Conservation (phyloP, 1,140 invertebrate species). For the Piezodorus guildinii region DNA sequence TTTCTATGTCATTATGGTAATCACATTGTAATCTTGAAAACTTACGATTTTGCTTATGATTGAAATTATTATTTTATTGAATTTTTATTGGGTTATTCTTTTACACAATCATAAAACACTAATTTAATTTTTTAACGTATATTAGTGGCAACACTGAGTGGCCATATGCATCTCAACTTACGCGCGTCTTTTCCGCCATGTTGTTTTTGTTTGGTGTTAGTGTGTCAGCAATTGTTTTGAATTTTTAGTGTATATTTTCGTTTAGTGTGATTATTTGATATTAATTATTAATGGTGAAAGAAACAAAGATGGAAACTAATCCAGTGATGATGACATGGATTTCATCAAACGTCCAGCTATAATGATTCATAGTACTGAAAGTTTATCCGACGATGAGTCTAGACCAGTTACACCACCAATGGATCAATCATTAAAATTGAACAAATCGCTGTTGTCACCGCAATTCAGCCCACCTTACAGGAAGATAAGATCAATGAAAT, state of each 20-base stretch:
- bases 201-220: constrained; percentile 3
- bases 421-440: constrained; percentile 19
- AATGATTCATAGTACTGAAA: neutral
- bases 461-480: constrained; percentile 24
- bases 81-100: too few relatives aligned
- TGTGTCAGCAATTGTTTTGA: constrained; percentile 8
- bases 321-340: constrained; percentile 7
- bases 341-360: constrained; percentile 7
- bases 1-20: too few relatives aligned
- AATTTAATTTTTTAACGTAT: neutral
- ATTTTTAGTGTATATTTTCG: constrained; percentile 7
- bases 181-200: constrained; percentile 12
- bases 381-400: constrained; percentile 13
- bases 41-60: too few relatives aligned
- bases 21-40: too few relatives aligned
- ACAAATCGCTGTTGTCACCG: constrained; percentile 23
- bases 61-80: too few relatives aligned
- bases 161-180: neutral
- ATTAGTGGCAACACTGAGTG: constrained; percentile 1
- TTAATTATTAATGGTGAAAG: neutral
- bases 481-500: constrained; percentile 22
- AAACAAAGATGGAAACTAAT: constrained; percentile 5
- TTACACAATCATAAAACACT: too few relatives aligned
- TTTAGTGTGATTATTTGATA: neutral
- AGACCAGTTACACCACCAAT: constrained; percentile 23